Base-by-base conservation (phyloP, 2,113 vertebrate species). In the Equus quagga region DNA sequence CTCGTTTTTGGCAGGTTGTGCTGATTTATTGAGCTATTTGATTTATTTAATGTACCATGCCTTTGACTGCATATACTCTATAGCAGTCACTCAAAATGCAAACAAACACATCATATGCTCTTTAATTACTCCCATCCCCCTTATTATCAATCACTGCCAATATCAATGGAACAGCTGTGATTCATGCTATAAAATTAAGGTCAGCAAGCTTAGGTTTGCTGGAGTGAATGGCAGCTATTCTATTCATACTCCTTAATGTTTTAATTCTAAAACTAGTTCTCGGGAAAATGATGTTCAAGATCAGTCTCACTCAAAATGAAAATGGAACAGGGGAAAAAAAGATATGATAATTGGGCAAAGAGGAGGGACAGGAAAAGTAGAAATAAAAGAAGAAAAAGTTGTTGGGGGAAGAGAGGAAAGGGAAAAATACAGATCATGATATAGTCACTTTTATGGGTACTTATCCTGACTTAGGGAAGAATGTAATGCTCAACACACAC, bases 11-110 rank as follows among this genome's bases (percentile, higher is more conserved):
- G 84, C 91, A 97, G 81, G 36, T 89, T 95, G 60, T 89, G 60
- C 73, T 98, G 96, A 98, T 97, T 97, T 98, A 97, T 98, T 78
- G 70, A 62, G 65, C 91, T 97, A 95, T 97, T 96, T 96, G 97
- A 97, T 97, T 96, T 96, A 98, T 97, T 97, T 96, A 97, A 97
- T 98, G 94, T 94, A 96, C 94, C 94, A 76, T 97, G 96, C 91
- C 81, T 96, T 96, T 95, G 81, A 97, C 91, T 97, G 91, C 64
- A 89, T 96, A 83, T 92, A 95, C 94, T 97, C 81, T 81, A 91
- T 82, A 94, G 94, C 65, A 95, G 92, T 97, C 94, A 85, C 56
- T 97, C 94, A 94, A 84, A 95, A 98, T 97, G 94, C 96, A 97
- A 95, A 98, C 97, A 98, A 96, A 97, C 96, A 97, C 49, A 95